phyloP scores from a whole-genome alignment of 2,888 invertebrate genomes.

The Apotomis capreana region DNA sequence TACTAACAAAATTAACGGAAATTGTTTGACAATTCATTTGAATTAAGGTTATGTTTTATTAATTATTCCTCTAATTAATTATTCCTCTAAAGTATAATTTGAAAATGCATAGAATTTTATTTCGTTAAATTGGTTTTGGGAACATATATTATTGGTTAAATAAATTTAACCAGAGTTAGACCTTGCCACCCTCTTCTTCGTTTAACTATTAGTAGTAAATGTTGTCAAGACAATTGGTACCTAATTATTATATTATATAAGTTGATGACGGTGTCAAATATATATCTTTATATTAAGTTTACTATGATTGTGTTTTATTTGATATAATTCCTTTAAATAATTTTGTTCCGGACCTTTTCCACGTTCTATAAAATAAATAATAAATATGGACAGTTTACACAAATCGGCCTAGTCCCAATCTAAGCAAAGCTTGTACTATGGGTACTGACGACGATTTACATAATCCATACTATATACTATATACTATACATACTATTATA shows the following conservation, averaged over 20 bases:
- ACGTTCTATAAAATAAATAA: no score
- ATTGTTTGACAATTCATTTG: no score
- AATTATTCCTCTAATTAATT: conserved; percentile 37
- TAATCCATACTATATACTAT: no score
- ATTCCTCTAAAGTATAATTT: conserved; percentile 32
- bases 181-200: conserved; percentile 48
- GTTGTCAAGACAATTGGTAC: conserved; percentile 65
- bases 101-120: neutral
- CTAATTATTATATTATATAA: conserved; percentile 64
- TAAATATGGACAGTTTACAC: no score
- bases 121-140: conserved; percentile 39
- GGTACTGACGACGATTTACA: no score
- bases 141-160: conserved; percentile 30
- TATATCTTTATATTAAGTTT: conserved; percentile 73
- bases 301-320: conserved; percentile 61
- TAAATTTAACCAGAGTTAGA: conserved; percentile 44
- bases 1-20: no score
- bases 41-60: neutral
- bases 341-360: no score
- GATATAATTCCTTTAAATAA: neutral
- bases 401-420: no score
- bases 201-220: conserved; percentile 56
- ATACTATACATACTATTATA: no score
- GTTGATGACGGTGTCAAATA: conserved; percentile 82
- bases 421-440: no score